phyloP scores from a whole-genome alignment of 2,113 vertebrate species.

The Electrona antarctica region DNA sequence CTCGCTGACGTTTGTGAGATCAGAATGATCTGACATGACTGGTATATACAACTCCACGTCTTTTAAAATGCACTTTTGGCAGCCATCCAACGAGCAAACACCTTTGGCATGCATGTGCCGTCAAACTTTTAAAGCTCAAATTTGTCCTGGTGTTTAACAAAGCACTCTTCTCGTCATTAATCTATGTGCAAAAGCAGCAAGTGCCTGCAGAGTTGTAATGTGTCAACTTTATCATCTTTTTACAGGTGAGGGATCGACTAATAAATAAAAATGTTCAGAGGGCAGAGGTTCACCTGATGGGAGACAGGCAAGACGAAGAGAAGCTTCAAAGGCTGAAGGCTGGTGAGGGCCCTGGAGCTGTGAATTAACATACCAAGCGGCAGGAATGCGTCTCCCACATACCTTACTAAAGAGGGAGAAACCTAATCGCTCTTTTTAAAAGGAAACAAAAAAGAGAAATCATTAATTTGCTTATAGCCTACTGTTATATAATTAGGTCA shows the following conservation, averaged over 20 bases:
- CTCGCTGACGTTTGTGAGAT: slow-evolving; percentile 46
- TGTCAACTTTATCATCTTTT: slow-evolving; percentile 67
- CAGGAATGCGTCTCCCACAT: slow-evolving; percentile 73
- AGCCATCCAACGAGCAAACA: slow-evolving; percentile 63
- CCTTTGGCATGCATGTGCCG: slow-evolving; percentile 70
- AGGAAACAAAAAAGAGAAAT: not conserved
- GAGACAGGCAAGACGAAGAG: slow-evolving; percentile 37
- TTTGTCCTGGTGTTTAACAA: slow-evolving; percentile 73
- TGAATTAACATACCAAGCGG: slow-evolving; percentile 72
- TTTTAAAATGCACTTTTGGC: slow-evolving; percentile 54
- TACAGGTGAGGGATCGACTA: slow-evolving; percentile 70
- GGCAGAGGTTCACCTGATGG: slow-evolving; percentile 63
- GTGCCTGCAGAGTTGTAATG: slow-evolving; percentile 59
- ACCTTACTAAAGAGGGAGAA: slow-evolving; percentile 46
- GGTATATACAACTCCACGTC: not conserved
- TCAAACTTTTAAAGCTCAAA: slow-evolving; percentile 69
- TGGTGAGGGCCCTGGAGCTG: slow-evolving; percentile 66
- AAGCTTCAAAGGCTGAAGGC: slow-evolving; percentile 66
- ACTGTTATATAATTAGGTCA: too few species aligned
- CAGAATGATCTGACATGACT: slow-evolving; percentile 57
- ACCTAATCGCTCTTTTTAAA: slow-evolving; percentile 51
- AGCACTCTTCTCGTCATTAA: slow-evolving; percentile 50
- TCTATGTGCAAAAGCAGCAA: slow-evolving; percentile 50
- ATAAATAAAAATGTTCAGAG: slow-evolving; percentile 65
- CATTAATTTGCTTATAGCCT: too few species aligned